Conservation (phyloP, 1,140 invertebrate genomes). For the Atopsyche davidsoni region DNA sequence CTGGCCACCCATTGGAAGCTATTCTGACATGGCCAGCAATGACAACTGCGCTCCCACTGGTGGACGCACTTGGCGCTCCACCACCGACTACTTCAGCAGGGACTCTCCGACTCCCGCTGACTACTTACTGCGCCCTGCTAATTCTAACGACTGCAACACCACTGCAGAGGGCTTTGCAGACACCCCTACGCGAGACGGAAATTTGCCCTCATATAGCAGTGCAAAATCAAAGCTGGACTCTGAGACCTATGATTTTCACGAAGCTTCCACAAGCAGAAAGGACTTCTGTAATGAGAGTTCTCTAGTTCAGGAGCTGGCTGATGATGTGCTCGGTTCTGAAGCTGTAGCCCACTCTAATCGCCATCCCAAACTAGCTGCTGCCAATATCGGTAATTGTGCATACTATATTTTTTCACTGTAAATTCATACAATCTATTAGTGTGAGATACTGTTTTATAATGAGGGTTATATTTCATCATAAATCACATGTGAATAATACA, state of each 20-base stretch:
- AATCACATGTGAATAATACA: no score
- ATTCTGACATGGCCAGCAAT: conserved; percentile 30
- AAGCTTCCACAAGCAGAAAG: conserved; percentile 11
- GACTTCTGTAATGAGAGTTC: conserved; percentile 8
- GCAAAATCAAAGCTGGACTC: conserved; percentile 3
- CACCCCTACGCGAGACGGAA: conserved; percentile 5
- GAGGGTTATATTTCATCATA: no score
- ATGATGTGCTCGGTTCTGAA: conserved; percentile 11
- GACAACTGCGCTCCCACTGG: background rate
- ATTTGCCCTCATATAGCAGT: conserved; percentile 10
- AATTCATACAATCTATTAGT: background rate
- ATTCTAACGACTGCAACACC: conserved; percentile 1
- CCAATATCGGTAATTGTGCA: background rate
- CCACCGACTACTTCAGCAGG: conserved; percentile 7
- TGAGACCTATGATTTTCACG: conserved; percentile 10
- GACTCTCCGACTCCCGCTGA: conserved; percentile 4
- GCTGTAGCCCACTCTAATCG: conserved; percentile 5
- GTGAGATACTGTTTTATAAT: no score
- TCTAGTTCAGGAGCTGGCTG: background rate
- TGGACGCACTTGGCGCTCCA: conserved; percentile 11
- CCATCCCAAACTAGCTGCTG: background rate
- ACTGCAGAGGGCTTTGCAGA: conserved; percentile 12
- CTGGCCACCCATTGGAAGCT: conserved; percentile 36
- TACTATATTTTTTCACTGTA: background rate
- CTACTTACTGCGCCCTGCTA: conserved; percentile 1